These are phyloP conservation scores for Emys orbicularis DNA, from an alignment of 2,797 vertebrate genomes.

Conservation along the genomic window DNA sequence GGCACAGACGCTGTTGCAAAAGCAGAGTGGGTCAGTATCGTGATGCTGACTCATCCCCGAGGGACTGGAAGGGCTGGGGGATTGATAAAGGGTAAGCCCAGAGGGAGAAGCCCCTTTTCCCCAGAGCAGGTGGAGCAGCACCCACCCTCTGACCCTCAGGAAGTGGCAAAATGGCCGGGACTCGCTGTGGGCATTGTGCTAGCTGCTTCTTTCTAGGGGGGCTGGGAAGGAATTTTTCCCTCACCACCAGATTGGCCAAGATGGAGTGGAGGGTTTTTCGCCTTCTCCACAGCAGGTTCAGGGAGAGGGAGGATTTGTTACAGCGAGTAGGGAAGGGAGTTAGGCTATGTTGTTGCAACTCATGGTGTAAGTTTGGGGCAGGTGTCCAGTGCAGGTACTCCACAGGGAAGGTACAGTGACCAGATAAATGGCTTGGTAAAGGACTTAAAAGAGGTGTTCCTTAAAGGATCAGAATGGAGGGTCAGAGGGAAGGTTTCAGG, in stretches of 20 bases:
- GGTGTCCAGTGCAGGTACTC: not conserved
- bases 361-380: not conserved
- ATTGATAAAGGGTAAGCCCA: too few relatives aligned
- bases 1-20: not conserved
- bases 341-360: not conserved
- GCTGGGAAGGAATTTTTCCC: not conserved
- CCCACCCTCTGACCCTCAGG: too few relatives aligned
- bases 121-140: too few relatives aligned
- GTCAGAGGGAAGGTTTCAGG: not conserved
- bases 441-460: not conserved
- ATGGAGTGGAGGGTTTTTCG: not conserved
- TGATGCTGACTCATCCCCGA: too few relatives aligned
- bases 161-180: too few relatives aligned
- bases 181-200: too few relatives aligned
- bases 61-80: too few relatives aligned
- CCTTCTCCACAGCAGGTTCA: not conserved
- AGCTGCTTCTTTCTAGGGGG: too few relatives aligned
- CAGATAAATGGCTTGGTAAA: not conserved
- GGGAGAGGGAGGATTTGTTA: not conserved
- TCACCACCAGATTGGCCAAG: not conserved
- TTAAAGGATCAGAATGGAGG: not conserved
- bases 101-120: too few relatives aligned
- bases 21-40: not conserved
- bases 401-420: not conserved
- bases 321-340: not conserved